phyloP scores from a whole-genome alignment of 1,140 invertebrate species.

The Aphis craccivora region DNA sequence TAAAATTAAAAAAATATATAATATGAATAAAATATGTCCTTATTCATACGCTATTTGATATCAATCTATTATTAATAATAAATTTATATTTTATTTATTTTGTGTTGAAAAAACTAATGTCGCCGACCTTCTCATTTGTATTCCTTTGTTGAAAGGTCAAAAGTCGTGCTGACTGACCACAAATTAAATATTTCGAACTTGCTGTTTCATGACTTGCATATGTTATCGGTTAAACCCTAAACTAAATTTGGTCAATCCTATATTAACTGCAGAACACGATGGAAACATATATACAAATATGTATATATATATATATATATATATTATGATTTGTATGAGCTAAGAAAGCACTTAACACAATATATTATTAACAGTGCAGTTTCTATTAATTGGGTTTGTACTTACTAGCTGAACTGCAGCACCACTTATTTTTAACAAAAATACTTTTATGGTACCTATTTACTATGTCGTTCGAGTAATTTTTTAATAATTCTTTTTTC shows the following conservation, averaged over 20 bases:
- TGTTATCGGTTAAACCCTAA: neutral
- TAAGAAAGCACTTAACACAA: neutral
- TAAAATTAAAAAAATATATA: no score
- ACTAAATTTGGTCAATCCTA: neutral
- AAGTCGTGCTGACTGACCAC: neutral
- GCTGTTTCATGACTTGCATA: neutral
- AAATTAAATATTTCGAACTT: slow-evolving; percentile 16
- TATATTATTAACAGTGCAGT: neutral
- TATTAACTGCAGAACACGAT: neutral
- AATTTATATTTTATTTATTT: neutral
- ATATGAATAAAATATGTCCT: neutral
- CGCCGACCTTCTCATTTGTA: neutral
- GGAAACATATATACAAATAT: neutral
- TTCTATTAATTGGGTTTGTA: neutral
- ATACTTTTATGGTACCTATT: neutral
- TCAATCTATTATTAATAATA: neutral
- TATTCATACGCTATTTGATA: neutral
- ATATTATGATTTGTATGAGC: neutral
- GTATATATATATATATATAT: neutral
- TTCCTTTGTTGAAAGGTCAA: neutral
- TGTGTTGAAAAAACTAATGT: neutral
- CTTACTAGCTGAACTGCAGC: neutral
- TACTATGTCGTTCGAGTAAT: neutral
- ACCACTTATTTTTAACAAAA: neutral
- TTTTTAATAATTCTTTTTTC: neutral